Base-by-base conservation (phyloP, 2,113 vertebrate genomes). In the Limnothrissa miodon region DNA sequence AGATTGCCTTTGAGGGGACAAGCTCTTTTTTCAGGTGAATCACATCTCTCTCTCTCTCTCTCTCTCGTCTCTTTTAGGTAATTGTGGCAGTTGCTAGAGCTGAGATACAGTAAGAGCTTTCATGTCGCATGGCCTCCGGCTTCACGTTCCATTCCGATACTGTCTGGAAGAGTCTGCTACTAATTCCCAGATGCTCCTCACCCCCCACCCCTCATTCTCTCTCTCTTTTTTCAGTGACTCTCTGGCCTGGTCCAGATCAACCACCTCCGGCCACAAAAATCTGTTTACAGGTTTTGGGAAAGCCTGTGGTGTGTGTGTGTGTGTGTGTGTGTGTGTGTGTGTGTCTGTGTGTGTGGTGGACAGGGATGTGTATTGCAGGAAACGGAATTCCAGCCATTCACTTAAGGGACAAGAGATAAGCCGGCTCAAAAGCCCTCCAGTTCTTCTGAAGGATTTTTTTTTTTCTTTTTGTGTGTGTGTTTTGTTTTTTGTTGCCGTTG, bases 1-100 rank as follows among this genome's bases (percentile, higher is more conserved):
- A 74, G 66, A 74, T 74, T 74, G 66, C 66, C 66, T 74, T 74
- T 74, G 66, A 74, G 66, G 66, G 66, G 66, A 74, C 66, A 11
- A 4, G 10, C 33, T 74, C 66, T 74, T 74, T 74, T 74, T 74
- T 74, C 66, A 74, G 33, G 66, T 74, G 66, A 74, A 11, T 74
- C 66, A 74, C 66, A 29, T 8, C 59, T 66, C 59, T 33, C 59
- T 66, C 59, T 13, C 23, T 11, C 29, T 33, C 29, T 74, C 25
- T 5, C 29, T 13, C 59, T 36, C 33, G 25, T 36, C 66, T 74
- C 66, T 74, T 74, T 74, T 29, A 74, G 66, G 66, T 74, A 74
- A 74, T 74, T 74, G 66, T 74, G 66, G 66, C 66, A 74, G 66
- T 74, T 74, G 66, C 66, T 15, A 13, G 25, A 4, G 62, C 10